Conservation (phyloP, 2,797 vertebrate genomes). For the Danio jaintianensis region DNA sequence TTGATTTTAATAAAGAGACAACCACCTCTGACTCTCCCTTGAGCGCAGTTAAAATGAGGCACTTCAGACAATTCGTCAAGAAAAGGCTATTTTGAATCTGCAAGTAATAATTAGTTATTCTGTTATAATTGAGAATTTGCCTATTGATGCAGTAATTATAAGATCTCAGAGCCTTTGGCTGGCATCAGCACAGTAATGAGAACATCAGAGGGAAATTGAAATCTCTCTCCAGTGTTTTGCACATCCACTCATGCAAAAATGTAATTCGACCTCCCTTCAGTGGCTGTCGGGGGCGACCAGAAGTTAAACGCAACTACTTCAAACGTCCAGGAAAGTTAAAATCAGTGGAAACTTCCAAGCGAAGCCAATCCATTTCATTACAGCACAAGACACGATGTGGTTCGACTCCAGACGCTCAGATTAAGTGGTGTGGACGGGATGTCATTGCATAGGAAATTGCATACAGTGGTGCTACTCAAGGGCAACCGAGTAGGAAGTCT, state of each 20-base stretch:
- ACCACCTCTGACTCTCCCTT: conserved; percentile 70
- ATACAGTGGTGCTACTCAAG: conserved; percentile 51
- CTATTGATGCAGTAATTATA: conserved; percentile 80
- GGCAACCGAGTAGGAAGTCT: conserved; percentile 46
- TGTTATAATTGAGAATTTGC: conserved; percentile 78
- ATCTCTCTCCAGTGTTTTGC: conserved; percentile 71
- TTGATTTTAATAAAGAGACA: conserved; percentile 68
- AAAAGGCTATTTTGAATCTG: conserved; percentile 68
- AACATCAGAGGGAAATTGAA: conserved; percentile 80
- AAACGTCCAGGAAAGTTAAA: conserved; percentile 72
- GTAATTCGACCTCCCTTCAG: conserved; percentile 73
- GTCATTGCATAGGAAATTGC: conserved; percentile 59
- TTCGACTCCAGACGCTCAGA: conserved; percentile 67
- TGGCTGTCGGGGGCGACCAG: conserved; percentile 58
- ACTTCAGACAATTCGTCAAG: conserved; percentile 65
- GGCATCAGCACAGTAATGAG: conserved; percentile 74
- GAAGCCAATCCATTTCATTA: conserved; percentile 73
- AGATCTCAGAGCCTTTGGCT: conserved; percentile 74
- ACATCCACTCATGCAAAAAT: conserved; percentile 72
- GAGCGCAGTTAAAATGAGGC: conserved; percentile 66
- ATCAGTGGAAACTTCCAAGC: conserved; percentile 72
- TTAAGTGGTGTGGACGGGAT: conserved; percentile 70
- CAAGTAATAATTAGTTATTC: conserved; percentile 76
- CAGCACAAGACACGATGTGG: conserved; percentile 65
- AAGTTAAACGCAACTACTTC: conserved; percentile 68